Evolutionary conservation across 1,140 invertebrate species (phyloP).

Genomic region (Episyrphus balteatus): DNA sequence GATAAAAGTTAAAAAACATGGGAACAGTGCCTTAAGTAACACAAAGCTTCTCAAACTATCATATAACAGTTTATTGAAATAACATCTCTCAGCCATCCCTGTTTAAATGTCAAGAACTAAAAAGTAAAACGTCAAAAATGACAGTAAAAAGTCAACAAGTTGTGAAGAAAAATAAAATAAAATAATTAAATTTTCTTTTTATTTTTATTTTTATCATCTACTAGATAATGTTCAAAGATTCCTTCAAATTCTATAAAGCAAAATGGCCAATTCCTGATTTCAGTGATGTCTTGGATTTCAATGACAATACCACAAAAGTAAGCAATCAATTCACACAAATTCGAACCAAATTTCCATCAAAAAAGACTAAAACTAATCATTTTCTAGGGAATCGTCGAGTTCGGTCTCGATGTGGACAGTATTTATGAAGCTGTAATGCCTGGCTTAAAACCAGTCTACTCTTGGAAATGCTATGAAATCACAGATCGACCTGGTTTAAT

Average conservation of each 20-base stretch:
- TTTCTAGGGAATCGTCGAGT: background rate
- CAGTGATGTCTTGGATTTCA: constrained; percentile 41
- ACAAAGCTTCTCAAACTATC: too few relatives aligned
- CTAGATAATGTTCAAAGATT: constrained; percentile 42
- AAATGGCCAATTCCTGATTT: constrained; percentile 40
- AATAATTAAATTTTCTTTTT: too few relatives aligned
- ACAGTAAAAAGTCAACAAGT: too few relatives aligned
- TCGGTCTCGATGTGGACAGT: constrained; percentile 3
- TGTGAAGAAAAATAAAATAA: background rate
- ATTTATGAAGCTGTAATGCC: background rate
- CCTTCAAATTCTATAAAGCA: constrained; percentile 50
- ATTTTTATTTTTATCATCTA: background rate
- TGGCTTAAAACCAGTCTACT: constrained; percentile 36
- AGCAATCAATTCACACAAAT: constrained; percentile 1
- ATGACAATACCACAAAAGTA: constrained; percentile 8
- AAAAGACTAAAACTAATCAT: background rate
- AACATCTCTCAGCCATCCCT: too few relatives aligned
- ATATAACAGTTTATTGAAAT: too few relatives aligned
- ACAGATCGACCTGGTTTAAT: constrained; percentile 54
- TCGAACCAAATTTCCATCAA: background rate
- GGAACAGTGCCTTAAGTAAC: too few relatives aligned
- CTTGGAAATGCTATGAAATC: constrained; percentile 50
- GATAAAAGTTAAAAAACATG: too few relatives aligned
- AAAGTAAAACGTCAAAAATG: too few relatives aligned
- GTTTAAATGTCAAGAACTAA: too few relatives aligned